These are phyloP conservation scores for Caenorhabditis parvicauda DNA, from an alignment of 2,888 invertebrate species.

Conservation along the genomic window DNA sequence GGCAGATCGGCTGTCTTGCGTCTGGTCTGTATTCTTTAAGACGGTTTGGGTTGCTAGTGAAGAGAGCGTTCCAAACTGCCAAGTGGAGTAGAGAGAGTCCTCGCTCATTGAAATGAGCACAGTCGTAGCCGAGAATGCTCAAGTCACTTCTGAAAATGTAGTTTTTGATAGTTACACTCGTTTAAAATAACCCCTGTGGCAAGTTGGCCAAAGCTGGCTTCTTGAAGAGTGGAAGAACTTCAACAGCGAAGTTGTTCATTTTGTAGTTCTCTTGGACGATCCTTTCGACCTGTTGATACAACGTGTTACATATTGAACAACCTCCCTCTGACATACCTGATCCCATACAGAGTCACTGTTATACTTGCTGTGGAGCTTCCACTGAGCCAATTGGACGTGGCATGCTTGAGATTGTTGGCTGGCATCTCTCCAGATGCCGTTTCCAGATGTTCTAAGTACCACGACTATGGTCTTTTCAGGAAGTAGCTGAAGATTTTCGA, in stretches of 20 bases:
- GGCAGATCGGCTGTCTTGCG: slow-evolving; percentile 14
- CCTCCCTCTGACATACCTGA: slow-evolving; percentile 24
- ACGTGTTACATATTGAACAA: background rate
- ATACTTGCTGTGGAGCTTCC: slow-evolving; percentile 40
- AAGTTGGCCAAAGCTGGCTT: slow-evolving; percentile 38
- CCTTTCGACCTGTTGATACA: slow-evolving; percentile 27
- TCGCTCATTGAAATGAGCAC: slow-evolving; percentile 45
- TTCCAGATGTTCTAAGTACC: slow-evolving; percentile 35
- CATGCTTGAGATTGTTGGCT: slow-evolving; percentile 37
- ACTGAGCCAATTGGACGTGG: slow-evolving; percentile 30
- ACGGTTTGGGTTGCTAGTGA: slow-evolving; percentile 23
- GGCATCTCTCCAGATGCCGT: slow-evolving; percentile 42
- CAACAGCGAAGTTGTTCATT: slow-evolving; percentile 36
- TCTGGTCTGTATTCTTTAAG: background rate
- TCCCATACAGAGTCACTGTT: slow-evolving; percentile 46
- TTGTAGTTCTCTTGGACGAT: slow-evolving; percentile 44
- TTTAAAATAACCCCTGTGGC: slow-evolving; percentile 28
- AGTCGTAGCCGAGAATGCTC: slow-evolving; percentile 43
- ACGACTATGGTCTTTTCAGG: slow-evolving; percentile 40
- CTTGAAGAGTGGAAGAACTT: slow-evolving; percentile 38
- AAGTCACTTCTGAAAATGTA: slow-evolving; percentile 32
- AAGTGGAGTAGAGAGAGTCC: slow-evolving; percentile 42
- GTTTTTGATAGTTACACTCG: background rate
- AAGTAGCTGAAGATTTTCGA: no score
- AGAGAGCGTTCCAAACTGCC: slow-evolving; percentile 35